phyloP scores from a whole-genome alignment of 2,888 invertebrate genomes.

The Alloplasta piceator region DNA sequence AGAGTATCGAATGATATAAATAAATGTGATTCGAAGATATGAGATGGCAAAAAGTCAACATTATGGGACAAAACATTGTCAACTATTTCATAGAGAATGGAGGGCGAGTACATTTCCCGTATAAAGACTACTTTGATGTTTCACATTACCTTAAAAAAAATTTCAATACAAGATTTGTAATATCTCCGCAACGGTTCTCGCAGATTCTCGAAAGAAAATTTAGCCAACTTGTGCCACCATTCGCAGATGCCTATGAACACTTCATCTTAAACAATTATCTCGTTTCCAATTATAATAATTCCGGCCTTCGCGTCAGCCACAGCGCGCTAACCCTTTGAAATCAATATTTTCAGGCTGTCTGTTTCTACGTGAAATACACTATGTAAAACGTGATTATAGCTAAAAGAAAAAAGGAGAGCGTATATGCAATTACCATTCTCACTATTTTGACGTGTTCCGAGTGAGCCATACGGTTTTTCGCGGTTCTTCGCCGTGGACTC shows the following conservation, averaged over 20 bases:
- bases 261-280: slow-evolving; percentile 8
- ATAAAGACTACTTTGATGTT: too few relatives aligned
- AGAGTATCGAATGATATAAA: background rate
- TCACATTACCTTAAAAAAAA: too few relatives aligned
- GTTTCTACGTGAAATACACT: slow-evolving; percentile 84
- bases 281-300: slow-evolving; percentile 53
- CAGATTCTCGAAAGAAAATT: background rate
- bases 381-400: slow-evolving; percentile 85
- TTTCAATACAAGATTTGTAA: too few relatives aligned
- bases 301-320: background rate
- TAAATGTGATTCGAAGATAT: background rate
- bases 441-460: slow-evolving; percentile 84
- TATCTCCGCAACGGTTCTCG: too few relatives aligned
- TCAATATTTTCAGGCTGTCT: slow-evolving; percentile 11
- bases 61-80: too few relatives aligned
- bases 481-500: slow-evolving; percentile 72
- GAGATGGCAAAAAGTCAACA: background rate
- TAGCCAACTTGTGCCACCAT: background rate
- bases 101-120: too few relatives aligned
- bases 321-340: slow-evolving; percentile 1
- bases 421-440: slow-evolving; percentile 85
- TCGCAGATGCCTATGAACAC: background rate
- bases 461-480: slow-evolving; percentile 72
- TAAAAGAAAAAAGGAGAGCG: slow-evolving; percentile 84
- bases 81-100: too few relatives aligned